phyloP scores from a whole-genome alignment of 2,797 vertebrate genomes.

The Tiaroga cobitis region DNA sequence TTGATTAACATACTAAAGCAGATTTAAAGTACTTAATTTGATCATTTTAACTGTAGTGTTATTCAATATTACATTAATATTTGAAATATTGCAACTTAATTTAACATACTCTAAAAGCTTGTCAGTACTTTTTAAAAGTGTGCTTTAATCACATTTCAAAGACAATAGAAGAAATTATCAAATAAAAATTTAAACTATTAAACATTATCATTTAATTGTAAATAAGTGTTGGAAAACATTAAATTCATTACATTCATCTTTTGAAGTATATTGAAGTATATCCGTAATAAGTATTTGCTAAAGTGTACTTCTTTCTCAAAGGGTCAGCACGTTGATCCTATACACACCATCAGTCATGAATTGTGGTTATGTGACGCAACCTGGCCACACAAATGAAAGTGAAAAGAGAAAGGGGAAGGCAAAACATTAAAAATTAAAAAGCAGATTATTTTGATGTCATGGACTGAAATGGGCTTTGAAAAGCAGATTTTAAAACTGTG shows the following conservation, averaged over 20 bases:
- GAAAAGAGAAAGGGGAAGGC: neutral
- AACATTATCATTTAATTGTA: neutral
- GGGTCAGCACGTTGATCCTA: neutral
- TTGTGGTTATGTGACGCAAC: neutral
- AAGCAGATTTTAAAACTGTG: constrained; percentile 32
- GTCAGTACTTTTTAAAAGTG: neutral
- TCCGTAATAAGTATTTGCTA: neutral
- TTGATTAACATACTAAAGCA: neutral
- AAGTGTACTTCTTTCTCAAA: neutral
- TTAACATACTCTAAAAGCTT: too few relatives aligned
- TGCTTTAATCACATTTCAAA: neutral
- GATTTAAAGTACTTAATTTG: too few relatives aligned
- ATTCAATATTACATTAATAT: neutral
- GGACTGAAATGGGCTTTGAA: constrained; percentile 58
- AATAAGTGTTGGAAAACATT: neutral
- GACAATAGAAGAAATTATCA: neutral
- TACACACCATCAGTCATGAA: neutral
- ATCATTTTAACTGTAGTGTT: too few relatives aligned
- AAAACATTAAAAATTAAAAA: constrained; percentile 57
- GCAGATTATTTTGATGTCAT: constrained; percentile 69
- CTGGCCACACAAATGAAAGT: constrained; percentile 2
- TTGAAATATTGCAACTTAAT: too few relatives aligned
- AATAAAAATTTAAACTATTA: neutral
- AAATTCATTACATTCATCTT: neutral
- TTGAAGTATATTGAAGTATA: neutral